These are phyloP conservation scores for Caenorhabditis sinica DNA, from an alignment of 2,888 invertebrate genomes.

Conservation along the genomic window DNA sequence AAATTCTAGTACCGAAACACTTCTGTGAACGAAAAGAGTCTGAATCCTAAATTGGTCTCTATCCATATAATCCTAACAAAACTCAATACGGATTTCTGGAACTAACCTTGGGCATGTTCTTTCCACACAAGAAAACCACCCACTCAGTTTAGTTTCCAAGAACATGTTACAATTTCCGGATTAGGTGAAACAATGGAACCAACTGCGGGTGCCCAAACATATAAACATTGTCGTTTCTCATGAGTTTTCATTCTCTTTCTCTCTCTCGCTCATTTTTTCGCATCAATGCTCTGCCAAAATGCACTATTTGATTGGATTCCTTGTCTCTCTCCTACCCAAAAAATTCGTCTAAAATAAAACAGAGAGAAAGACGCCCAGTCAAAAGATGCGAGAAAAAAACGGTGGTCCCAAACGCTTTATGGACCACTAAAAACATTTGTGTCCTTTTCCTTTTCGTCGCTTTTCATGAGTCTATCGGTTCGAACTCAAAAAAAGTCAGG, in stretches of 20 bases:
- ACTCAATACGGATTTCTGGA: too few species aligned
- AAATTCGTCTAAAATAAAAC: conserved; percentile 28
- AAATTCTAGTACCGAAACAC: too few species aligned
- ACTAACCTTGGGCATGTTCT: neutral
- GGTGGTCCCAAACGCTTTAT: conserved; percentile 38
- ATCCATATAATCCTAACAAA: too few species aligned
- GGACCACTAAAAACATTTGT: conserved; percentile 61
- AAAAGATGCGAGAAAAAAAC: conserved; percentile 9
- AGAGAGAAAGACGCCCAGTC: conserved; percentile 26
- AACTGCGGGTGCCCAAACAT: neutral
- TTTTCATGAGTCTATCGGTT: conserved; percentile 25
- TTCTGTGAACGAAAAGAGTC: too few species aligned
- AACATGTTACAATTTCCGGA: conserved; percentile 8
- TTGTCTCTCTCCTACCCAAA: neutral
- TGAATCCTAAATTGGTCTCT: too few species aligned
- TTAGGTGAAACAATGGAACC: conserved; percentile 18
- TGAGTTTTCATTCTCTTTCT: conserved; percentile 29
- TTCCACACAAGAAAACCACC: neutral
- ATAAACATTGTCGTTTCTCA: conserved; percentile 14
- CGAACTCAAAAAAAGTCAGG: conserved; percentile 2
- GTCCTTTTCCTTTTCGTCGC: conserved; percentile 35
- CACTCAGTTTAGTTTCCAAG: neutral
- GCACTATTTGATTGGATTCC: conserved; percentile 53
- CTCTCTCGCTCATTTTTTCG: conserved; percentile 16
- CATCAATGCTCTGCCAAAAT: conserved; percentile 45